A percentile compares a stretch with the other conserved stretches of the same genome.
These are phyloP conservation scores for Rhingia rostrata DNA, from an alignment of 2,888 invertebrate genomes.

Conservation along the genomic window DNA sequence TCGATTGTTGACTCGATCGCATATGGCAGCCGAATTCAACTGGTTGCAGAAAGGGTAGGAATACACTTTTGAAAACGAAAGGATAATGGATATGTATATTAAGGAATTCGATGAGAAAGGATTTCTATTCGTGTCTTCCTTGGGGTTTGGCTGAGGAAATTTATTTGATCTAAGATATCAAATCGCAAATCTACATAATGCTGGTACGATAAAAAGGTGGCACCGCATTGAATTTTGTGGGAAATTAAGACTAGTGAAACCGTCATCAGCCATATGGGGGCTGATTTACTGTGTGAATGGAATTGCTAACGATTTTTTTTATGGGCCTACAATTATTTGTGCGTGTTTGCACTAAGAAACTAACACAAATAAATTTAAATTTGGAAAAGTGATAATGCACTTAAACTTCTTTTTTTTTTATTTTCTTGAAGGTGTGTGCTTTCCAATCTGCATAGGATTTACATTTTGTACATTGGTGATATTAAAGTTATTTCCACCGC, in stretches of 20 bases:
- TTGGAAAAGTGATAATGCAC: too few species aligned
- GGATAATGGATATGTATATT: conserved; percentile 9
- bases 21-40: conserved; percentile 31
- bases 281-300: neutral
- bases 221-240: conserved; percentile 1
- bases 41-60: conserved; percentile 31
- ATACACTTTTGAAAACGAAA: conserved; percentile 33
- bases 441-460: too few species aligned
- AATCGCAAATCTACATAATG: conserved; percentile 59
- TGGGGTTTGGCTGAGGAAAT: conserved; percentile 44
- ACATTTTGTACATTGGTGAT: too few species aligned
- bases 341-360: too few species aligned
- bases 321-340: too few species aligned
- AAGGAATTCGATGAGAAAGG: conserved; percentile 34
- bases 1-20: conserved; percentile 22
- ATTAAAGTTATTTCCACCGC: too few species aligned
- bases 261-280: neutral
- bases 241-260: conserved; percentile 4
- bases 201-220: conserved; percentile 39
- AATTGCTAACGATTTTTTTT: too few species aligned
- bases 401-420: too few species aligned
- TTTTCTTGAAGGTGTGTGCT: too few species aligned
- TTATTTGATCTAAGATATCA: conserved; percentile 39
- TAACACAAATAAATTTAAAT: too few species aligned
- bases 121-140: neutral